Evolutionary conservation across 2,113 vertebrate species (phyloP).

Genomic region (Carlito syrichta): DNA sequence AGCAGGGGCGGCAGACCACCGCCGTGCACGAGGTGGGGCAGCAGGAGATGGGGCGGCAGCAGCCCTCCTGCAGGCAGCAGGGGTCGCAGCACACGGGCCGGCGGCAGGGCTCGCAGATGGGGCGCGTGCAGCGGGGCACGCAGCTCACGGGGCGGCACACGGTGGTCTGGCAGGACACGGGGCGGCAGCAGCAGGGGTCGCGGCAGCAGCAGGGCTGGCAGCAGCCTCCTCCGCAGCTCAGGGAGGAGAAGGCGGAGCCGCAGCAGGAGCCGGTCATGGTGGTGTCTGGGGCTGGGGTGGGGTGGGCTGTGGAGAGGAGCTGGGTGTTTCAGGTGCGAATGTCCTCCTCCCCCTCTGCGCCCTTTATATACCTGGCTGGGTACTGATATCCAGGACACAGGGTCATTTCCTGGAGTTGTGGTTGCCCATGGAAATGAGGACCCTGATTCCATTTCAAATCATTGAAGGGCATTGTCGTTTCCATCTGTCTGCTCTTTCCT

Average conservation of each 20-base stretch:
- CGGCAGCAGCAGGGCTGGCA: conserved; percentile 31
- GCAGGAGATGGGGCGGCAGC: conserved; percentile 67
- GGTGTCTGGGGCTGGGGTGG: neutral
- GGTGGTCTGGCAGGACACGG: conserved; percentile 35
- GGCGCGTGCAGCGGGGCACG: neutral
- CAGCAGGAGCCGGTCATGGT: conserved; percentile 53
- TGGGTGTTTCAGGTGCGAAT: neutral
- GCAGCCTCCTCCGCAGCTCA: neutral
- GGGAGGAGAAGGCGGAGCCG: conserved; percentile 20
- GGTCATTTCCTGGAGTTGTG: conserved; percentile 52
- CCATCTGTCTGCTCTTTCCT: neutral
- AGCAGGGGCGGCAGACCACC: conserved; percentile 58
- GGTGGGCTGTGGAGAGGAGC: neutral
- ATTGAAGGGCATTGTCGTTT: neutral
- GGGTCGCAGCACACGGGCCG: conserved; percentile 50
- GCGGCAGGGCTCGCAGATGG: neutral
- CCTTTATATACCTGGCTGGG: conserved; percentile 5
- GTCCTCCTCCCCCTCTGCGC: neutral
- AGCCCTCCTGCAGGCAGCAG: conserved; percentile 48
- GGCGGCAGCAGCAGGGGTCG: conserved; percentile 50
- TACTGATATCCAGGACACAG: neutral
- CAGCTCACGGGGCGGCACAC: conserved; percentile 19
- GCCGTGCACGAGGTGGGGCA: conserved; percentile 63
- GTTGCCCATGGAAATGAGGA: neutral
- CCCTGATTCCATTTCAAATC: neutral